Base-by-base conservation (phyloP, 1,140 invertebrate genomes). In the Drosophila triauraria region DNA sequence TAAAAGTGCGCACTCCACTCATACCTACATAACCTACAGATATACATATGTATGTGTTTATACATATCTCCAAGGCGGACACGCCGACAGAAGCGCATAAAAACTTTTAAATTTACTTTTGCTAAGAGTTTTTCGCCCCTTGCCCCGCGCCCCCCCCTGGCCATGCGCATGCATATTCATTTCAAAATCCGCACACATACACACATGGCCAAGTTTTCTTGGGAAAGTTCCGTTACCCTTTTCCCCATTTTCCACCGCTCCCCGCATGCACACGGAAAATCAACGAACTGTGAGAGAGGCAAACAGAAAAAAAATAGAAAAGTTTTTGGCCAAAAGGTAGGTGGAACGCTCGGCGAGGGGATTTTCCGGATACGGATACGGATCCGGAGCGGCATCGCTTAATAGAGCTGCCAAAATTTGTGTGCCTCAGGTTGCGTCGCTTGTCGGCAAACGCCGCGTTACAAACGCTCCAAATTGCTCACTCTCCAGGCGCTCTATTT, bases 41-140 rank as follows among this genome's bases (percentile, higher is more conserved):
- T 32, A 54, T 38, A 50, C 15, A 25, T 56, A 50, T 27, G 50
- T 43, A 35, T 51, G 42, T 65, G 42, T 63, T 43, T 65, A 46
- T 67, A 70, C 63, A 69, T 70, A 70, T 70, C 63, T 70, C 67
- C 63, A 50, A 57, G 54, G 57, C 46, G 59, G 74, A 58, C 54
- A 74, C 25, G 64, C 67, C 58, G 81, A 85, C 68, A 67, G 68
- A 62, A 79, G 76, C 80, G 58, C 69, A 78, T 78, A 80, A 91
- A 90, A 90, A 90, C 86, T 90, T 90, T 90, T 86, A 90, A 90
- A 90, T 91, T 90, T 90, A 90, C 86, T 90, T 91, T 90, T 90
- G 81, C 86, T 80, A 91, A 82, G 85, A 91, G 78, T 91, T 88
- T 84, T 80, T 69, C 51, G 43, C 82, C 35, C 56, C 60, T 43